Evolutionary conservation across 2,797 vertebrate genomes (phyloP), one percentile per base, ranked within the genome.

Genomic region (Poliocrania exsul): DNA sequence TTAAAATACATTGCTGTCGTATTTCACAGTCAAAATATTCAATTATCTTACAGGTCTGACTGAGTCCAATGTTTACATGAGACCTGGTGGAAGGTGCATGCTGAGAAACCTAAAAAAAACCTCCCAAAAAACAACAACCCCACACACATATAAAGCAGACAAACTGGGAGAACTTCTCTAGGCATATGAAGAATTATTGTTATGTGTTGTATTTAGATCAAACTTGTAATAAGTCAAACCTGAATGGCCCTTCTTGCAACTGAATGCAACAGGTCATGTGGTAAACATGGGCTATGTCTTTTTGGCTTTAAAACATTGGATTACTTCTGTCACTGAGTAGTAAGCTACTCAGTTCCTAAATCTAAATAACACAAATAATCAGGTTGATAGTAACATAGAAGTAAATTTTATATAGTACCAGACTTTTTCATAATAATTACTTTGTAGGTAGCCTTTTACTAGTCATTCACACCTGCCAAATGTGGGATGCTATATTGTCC

Each of bases 181-280:
- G 8, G 21, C 20, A 31, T 8, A 5, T 23, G 10, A 31, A 62
- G 10, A 42, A 37, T 49, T 58, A 11, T 67, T 1, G 0, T 62
- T 57, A 57, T 0, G 0, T 28, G 28, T 28, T 19, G 11, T 31
- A 28, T 79, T 73, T 53, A 33, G 13, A 42, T 38, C 46, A 58
- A 69, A 75, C n/a, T 25, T 14, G 4, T 57, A 35, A 35, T 35
- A 57, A 35, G 56, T 11, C 33, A 35, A 57, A 35, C 23, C 56
- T 57, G 56, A 35, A 35, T 13, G 18, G 15, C 16, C 46, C 13
- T 60, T 84, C 35, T 47, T 61, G 13, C 40, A 51, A 51, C 18
- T 31, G 31, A 54, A 31, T 10, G 29, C 29, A 64, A 53, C 2
- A 1, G 21, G 5, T 35, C 42, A 44, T 21, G 29, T 10, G 11